Conservation (phyloP, 2,797 vertebrate genomes). For the Centropyge bicolor region DNA sequence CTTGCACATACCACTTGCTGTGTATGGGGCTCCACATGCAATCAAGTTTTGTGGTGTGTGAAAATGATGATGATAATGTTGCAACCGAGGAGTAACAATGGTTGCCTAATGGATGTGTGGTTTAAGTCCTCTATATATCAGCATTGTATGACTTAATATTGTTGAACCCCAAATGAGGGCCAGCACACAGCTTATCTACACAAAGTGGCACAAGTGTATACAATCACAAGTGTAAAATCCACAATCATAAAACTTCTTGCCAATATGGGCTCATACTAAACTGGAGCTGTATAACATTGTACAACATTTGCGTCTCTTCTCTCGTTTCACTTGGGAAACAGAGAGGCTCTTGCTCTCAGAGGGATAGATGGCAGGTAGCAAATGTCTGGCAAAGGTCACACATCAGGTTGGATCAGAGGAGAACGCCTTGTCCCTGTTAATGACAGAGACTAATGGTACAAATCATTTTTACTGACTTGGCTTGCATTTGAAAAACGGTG, state of each 20-base stretch:
- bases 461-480: constrained; percentile 38
- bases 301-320: neutral
- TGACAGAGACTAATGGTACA: constrained; percentile 37
- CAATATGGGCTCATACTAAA: neutral
- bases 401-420: constrained; percentile 21
- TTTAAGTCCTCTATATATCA: neutral
- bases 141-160: neutral
- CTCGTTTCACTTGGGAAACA: constrained; percentile 17
- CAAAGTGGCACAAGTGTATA: neutral
- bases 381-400: constrained; percentile 42
- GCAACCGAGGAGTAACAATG: neutral
- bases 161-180: neutral
- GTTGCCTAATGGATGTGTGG: neutral
- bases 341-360: constrained; percentile 11
- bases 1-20: neutral
- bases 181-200: neutral
- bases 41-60: constrained; percentile 11
- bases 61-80: constrained; percentile 19
- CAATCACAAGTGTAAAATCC: neutral
- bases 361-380: constrained; percentile 25
- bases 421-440: constrained; percentile 33
- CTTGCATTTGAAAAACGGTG: constrained; percentile 19
- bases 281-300: neutral
- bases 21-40: neutral
- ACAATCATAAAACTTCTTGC: neutral